Evolutionary conservation across 2,888 invertebrate genomes (phyloP).

Genomic region (Agrotis segetum): DNA sequence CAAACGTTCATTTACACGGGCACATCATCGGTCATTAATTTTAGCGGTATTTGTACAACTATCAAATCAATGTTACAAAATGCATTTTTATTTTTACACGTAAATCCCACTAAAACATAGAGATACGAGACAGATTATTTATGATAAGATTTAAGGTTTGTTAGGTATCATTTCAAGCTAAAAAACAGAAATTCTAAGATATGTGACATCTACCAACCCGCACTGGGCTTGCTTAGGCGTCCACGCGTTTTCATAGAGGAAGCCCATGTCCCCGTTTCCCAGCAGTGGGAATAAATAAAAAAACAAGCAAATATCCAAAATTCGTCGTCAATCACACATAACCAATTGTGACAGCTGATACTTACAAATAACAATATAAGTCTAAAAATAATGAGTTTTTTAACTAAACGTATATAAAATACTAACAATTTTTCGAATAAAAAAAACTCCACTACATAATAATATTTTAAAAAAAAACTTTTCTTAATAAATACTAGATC

Average conservation of each 20-base stretch:
- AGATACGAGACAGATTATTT: no score
- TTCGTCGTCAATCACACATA: constrained; percentile 12
- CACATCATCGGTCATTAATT: no score
- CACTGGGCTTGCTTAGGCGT: neutral
- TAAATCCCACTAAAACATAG: no score
- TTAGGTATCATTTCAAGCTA: no score
- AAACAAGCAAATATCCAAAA: constrained; percentile 36
- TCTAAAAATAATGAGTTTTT: constrained; percentile 75
- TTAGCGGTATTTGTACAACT: no score
- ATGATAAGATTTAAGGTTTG: no score
- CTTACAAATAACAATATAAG: constrained; percentile 55
- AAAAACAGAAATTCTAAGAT: neutral
- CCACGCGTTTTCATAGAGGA: neutral
- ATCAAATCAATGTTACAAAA: no score
- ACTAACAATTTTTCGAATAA: constrained; percentile 68
- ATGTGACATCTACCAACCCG: neutral
- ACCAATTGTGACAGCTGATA: constrained; percentile 52
- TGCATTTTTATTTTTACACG: no score
- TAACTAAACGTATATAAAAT: constrained; percentile 66
- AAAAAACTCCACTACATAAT: constrained; percentile 52
- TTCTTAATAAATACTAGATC: constrained; percentile 68
- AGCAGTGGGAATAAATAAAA: constrained; percentile 6
- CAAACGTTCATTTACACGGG: no score
- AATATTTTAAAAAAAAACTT: constrained; percentile 59
- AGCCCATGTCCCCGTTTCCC: neutral